These are phyloP conservation scores for Hedya salicella DNA, from an alignment of 2,888 invertebrate species.

Conservation along the genomic window DNA sequence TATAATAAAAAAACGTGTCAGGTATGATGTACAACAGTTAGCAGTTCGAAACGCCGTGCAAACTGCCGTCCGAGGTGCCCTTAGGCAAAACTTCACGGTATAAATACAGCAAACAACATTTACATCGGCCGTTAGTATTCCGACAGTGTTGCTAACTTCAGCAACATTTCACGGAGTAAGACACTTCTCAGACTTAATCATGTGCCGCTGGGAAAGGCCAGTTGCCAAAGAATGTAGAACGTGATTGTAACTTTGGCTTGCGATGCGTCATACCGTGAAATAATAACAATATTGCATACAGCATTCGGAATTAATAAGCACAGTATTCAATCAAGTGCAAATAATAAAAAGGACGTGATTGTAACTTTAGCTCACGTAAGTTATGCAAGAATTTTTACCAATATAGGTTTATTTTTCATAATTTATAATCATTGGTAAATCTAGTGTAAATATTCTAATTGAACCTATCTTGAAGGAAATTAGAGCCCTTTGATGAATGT, in stretches of 20 bases:
- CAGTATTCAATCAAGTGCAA: too few species aligned
- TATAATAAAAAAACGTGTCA: conserved; percentile 43
- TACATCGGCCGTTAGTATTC: conserved; percentile 69
- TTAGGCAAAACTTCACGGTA: conserved; percentile 55
- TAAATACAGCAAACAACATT: conserved; percentile 72
- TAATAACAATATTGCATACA: not conserved
- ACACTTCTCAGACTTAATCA: conserved; percentile 71
- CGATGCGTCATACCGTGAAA: conserved; percentile 15
- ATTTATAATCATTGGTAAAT: too few species aligned
- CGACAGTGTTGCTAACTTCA: conserved; percentile 61
- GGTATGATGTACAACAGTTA: conserved; percentile 57
- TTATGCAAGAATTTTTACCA: too few species aligned
- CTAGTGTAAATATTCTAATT: too few species aligned
- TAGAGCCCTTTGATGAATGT: too few species aligned
- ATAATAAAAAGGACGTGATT: too few species aligned
- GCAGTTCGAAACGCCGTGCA: conserved; percentile 52
- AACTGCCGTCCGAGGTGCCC: conserved; percentile 55
- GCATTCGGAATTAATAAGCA: too few species aligned
- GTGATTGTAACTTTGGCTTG: conserved; percentile 37
- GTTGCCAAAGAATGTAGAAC: conserved; percentile 38
- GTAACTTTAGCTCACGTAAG: too few species aligned
- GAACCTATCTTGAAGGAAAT: too few species aligned
- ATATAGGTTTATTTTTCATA: too few species aligned
- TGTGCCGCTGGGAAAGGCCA: conserved; percentile 47
- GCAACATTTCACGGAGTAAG: conserved; percentile 70